Base-by-base conservation (phyloP, 2,797 vertebrate genomes). In the Melanotaenia pygmaea region DNA sequence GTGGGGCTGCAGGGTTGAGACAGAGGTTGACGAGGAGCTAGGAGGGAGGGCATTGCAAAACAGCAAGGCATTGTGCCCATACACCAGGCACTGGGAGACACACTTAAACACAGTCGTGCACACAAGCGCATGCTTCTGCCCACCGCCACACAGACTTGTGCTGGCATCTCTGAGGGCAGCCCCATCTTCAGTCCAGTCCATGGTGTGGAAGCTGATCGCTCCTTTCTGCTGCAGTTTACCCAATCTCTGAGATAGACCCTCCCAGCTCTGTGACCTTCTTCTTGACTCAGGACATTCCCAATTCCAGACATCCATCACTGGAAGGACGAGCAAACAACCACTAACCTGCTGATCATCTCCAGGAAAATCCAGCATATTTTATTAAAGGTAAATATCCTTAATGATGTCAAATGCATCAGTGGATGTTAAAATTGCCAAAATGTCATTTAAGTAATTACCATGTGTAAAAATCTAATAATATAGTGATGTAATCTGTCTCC, bases 71-170 rank as follows among this genome's bases (percentile, higher is more conserved):
- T 95, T 95, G 94, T 95, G 91, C 72, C 91, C 58, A 72, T 87
- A 93, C 93, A 93, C 94, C 95, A 95, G 94, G 94, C 94, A 95
- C 95, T 94, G 95, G 91, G 88, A 94, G 94, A 94, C 90, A 94
- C 95, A 94, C 91, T 94, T 83, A 83, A 82, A 91, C 87, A 91
- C 83, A 26, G 86, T 67, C 74, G 79, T 80, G 83, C 91, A 93
- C 93, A 94, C 89, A 89, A 86, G 90, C 65, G 85, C 83, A 74
- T 90, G 93, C 93, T 88, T 91, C 92, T 93, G 90, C 94, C 93
- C 93, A 95, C 94, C 80, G 87, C 86, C 86, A 75, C 92, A 91
- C 91, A 93, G 90, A 91, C 83, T 86, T 61, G 60, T 37, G 77
- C 86, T 91, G 92, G 93, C 91, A 94, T 92, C 91, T 82, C 65